Evolutionary conservation across 2,113 vertebrate species (phyloP).

Genomic region (Upupa epops): DNA sequence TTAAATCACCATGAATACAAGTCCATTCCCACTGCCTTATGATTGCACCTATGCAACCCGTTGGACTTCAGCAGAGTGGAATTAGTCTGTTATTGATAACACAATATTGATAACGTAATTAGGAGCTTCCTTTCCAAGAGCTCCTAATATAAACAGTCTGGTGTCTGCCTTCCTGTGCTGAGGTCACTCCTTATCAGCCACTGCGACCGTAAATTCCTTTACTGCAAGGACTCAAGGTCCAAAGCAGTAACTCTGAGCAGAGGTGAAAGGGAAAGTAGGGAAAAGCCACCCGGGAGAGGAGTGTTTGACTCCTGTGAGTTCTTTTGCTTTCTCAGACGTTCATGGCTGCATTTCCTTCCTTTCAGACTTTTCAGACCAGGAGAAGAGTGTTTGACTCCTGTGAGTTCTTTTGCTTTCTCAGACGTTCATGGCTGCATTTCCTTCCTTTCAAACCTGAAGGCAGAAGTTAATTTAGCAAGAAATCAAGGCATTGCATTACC

Average conservation of each 20-base stretch:
- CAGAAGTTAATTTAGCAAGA: not conserved
- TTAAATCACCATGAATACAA: not conserved
- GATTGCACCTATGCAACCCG: not conserved
- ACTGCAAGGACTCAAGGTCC: not conserved
- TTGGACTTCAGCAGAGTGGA: not conserved
- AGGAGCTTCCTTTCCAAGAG: not conserved
- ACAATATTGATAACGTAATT: too few species aligned
- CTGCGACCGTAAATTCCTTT: not conserved
- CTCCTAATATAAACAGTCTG: not conserved
- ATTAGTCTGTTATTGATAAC: not conserved
- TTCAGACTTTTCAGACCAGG: not conserved
- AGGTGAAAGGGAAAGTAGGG: not conserved
- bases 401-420: not conserved
- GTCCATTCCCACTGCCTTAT: not conserved
- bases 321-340: not conserved
- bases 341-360: not conserved
- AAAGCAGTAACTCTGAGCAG: accelerated
- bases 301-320: accelerated
- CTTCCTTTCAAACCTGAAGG: not conserved
- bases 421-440: not conserved
- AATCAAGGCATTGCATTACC: not conserved
- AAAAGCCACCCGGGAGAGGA: not conserved
- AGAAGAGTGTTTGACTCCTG: not conserved
- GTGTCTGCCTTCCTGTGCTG: not conserved
- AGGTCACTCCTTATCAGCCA: not conserved